A percentile compares a stretch with the other conserved stretches of the same genome.
Evolutionary conservation across 2,797 vertebrate genomes (phyloP).

Genomic region (Acrossocheilus wenchowensis): DNA sequence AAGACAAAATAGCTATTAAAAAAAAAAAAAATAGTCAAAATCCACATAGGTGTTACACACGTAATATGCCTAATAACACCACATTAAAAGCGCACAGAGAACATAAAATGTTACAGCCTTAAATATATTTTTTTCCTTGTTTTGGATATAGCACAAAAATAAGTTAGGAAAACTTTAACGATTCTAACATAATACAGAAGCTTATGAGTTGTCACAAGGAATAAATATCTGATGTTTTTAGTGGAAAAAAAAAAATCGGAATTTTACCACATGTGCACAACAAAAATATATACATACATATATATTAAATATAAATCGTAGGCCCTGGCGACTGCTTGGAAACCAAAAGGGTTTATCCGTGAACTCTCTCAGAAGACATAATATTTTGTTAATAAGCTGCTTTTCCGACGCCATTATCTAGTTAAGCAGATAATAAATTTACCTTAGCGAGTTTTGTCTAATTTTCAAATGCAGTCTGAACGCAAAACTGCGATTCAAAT

Average conservation of each 20-base stretch:
- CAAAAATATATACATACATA: neutral
- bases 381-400: neutral
- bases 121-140: neutral
- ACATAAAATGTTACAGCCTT: neutral
- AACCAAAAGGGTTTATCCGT: slow-evolving; percentile 53
- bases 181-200: too few relatives aligned
- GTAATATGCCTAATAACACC: neutral
- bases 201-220: neutral
- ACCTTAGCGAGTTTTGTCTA: neutral
- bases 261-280: neutral
- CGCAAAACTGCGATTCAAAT: neutral
- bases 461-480: neutral
- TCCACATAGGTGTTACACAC: neutral
- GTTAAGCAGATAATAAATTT: neutral
- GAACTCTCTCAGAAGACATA: slow-evolving; percentile 68
- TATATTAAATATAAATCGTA: slow-evolving; percentile 58
- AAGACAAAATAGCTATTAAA: neutral
- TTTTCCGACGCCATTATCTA: neutral
- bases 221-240: neutral
- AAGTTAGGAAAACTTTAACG: neutral
- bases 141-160: neutral
- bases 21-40: neutral
- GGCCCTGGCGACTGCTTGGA: slow-evolving; percentile 56
- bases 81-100: neutral
- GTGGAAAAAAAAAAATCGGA: neutral